Evolutionary conservation across 2,888 invertebrate genomes (phyloP).

Genomic region (Octonoba sinensis): DNA sequence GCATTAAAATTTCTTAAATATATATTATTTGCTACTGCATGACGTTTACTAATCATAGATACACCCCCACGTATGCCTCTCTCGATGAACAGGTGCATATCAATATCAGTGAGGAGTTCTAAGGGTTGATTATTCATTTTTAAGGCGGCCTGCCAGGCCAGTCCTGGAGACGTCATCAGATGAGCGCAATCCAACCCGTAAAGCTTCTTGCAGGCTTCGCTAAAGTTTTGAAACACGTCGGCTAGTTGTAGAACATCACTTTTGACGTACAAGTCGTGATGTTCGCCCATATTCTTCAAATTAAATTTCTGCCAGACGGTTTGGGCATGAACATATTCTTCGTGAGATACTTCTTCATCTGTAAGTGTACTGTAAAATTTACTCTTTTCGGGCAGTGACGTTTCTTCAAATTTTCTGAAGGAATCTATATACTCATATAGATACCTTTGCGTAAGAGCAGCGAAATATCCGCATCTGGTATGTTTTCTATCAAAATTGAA

Average conservation of each 20-base stretch:
- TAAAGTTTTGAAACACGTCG: conserved; percentile 67
- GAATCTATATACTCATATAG: too few relatives aligned
- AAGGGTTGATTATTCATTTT: conserved; percentile 51
- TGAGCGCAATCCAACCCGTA: conserved; percentile 66
- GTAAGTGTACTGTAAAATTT: background rate
- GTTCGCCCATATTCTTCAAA: conserved; percentile 65
- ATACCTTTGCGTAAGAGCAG: too few relatives aligned
- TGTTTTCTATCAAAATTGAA: background rate
- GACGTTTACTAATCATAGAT: background rate
- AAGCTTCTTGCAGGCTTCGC: conserved; percentile 63
- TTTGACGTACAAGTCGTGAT: conserved; percentile 66
- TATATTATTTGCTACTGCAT: conserved; percentile 51
- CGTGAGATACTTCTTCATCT: background rate
- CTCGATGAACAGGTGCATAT: conserved; percentile 63
- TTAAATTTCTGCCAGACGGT: conserved; percentile 18
- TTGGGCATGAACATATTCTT: conserved; percentile 17
- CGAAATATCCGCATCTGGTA: too few relatives aligned
- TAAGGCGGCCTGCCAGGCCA: conserved; percentile 54
- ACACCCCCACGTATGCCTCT: conserved; percentile 50
- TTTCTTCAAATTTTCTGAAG: background rate
- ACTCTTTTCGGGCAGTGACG: background rate
- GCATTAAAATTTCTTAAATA: conserved; percentile 26
- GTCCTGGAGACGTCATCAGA: conserved; percentile 66
- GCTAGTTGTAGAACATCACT: conserved; percentile 66
- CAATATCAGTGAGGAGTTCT: conserved; percentile 66